These are phyloP conservation scores for Dipodomys merriami DNA, from an alignment of 2,113 vertebrate species.

Conservation along the genomic window DNA sequence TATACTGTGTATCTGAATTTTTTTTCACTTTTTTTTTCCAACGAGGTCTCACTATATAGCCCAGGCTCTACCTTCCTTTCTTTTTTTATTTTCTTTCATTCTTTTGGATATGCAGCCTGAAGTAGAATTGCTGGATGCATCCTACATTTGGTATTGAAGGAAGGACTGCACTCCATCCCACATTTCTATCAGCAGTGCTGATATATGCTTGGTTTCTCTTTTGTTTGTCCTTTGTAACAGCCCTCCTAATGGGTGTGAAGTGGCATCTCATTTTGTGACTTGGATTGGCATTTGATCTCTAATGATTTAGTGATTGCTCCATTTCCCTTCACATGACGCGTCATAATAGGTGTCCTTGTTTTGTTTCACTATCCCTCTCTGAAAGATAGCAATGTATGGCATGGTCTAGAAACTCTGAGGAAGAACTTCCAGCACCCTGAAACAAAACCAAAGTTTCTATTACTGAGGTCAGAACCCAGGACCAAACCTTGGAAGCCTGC, in stretches of 20 bases:
- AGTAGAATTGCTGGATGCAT: not conserved
- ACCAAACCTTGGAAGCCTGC: not conserved
- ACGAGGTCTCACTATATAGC: no score
- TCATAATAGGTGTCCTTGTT: conserved; percentile 13
- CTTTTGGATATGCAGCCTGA: not conserved
- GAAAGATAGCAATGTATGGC: not conserved
- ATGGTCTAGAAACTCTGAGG: not conserved
- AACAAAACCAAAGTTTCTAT: not conserved
- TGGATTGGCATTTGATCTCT: not conserved
- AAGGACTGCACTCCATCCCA: not conserved
- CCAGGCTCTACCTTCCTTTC: no score
- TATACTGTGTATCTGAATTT: not conserved
- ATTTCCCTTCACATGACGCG: not conserved
- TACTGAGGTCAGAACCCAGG: not conserved
- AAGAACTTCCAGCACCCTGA: not conserved
- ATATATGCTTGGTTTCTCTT: no score
- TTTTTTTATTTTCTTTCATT: not conserved
- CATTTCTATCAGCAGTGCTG: not conserved
- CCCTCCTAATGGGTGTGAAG: not conserved
- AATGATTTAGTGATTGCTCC: not conserved
- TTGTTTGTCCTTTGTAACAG: not conserved
- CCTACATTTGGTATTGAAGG: not conserved
- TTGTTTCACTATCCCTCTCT: not conserved
- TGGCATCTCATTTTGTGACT: not conserved
- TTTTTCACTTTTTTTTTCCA: not conserved